Conservation (phyloP, 1,140 invertebrate genomes). For the Eriosoma lanigerum region DNA sequence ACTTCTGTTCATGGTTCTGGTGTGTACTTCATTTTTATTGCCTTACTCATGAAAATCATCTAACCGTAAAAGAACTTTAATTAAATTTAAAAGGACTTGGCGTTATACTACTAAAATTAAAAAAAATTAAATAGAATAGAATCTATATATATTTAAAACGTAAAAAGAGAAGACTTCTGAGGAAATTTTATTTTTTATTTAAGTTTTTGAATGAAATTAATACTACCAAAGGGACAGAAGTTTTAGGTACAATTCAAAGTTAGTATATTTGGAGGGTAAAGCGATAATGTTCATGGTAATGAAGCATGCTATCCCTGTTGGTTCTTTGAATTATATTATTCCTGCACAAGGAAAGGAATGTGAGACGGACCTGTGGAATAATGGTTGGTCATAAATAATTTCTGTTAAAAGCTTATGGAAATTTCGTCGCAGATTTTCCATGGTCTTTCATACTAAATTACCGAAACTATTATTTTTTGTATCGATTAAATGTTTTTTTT, state of each 20-base stretch:
- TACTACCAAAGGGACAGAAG: slow-evolving; percentile 26
- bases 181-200: slow-evolving; percentile 44
- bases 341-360: not conserved
- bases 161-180: slow-evolving; percentile 8
- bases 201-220: slow-evolving; percentile 48
- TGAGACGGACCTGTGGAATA: slow-evolving; percentile 38
- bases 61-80: slow-evolving; percentile 40
- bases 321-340: slow-evolving; percentile 32
- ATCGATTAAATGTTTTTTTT: not conserved
- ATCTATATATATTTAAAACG: slow-evolving; percentile 33
- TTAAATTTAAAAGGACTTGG: slow-evolving; percentile 45
- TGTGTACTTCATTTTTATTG: slow-evolving; percentile 23
- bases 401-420: slow-evolving; percentile 43
- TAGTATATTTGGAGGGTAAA: slow-evolving; percentile 37
- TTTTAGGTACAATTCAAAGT: slow-evolving; percentile 38
- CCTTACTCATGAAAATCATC: slow-evolving; percentile 22
- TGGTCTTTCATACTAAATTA: slow-evolving; percentile 4
- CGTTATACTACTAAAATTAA: slow-evolving; percentile 26
- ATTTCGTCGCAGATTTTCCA: slow-evolving; percentile 17
- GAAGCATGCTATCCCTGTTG: slow-evolving; percentile 33
- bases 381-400: slow-evolving; percentile 30
- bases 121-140: slow-evolving; percentile 44
- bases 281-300: slow-evolving; percentile 43
- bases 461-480: not conserved
- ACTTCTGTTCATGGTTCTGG: slow-evolving; percentile 33